Percentiles rank a stretch among this genome's conserved stretches.
phyloP scores from a whole-genome alignment of 2,797 vertebrate species.

The Otolemur crassicaudatus region DNA sequence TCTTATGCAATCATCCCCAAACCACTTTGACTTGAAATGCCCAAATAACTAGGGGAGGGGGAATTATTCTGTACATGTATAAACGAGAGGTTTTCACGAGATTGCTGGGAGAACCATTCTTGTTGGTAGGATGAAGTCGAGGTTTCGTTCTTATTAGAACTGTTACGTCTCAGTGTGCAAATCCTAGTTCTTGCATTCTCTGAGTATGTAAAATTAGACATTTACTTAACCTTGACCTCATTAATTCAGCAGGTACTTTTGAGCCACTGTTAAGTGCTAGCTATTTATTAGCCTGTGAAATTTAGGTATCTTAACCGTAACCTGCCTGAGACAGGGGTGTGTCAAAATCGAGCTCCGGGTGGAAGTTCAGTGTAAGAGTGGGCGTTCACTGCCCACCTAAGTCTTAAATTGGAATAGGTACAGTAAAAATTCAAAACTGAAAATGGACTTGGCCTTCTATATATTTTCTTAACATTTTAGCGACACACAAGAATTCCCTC shows the following conservation, averaged over 20 bases:
- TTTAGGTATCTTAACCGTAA: background rate
- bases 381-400: background rate
- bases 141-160: background rate
- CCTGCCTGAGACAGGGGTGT: background rate
- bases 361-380: background rate
- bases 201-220: accelerated
- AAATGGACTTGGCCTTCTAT: background rate
- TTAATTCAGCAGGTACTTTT: background rate
- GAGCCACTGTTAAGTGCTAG: background rate
- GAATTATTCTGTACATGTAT: background rate
- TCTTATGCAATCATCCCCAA: background rate
- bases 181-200: background rate
- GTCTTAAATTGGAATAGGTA: background rate
- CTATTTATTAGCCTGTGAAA: background rate
- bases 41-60: background rate
- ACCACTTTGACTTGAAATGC: background rate
- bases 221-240: too few species aligned
- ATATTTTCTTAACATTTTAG: slow-evolving; percentile 28
- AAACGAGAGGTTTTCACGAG: background rate
- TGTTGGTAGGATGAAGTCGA: background rate
- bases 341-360: background rate
- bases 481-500: background rate
- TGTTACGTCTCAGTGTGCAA: background rate
- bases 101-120: background rate
- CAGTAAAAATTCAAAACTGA: background rate